Percentiles rank a stretch among this genome's conserved stretches.
Conservation (phyloP, 2,797 vertebrate species). For the Oreonectes daqikongensis region DNA sequence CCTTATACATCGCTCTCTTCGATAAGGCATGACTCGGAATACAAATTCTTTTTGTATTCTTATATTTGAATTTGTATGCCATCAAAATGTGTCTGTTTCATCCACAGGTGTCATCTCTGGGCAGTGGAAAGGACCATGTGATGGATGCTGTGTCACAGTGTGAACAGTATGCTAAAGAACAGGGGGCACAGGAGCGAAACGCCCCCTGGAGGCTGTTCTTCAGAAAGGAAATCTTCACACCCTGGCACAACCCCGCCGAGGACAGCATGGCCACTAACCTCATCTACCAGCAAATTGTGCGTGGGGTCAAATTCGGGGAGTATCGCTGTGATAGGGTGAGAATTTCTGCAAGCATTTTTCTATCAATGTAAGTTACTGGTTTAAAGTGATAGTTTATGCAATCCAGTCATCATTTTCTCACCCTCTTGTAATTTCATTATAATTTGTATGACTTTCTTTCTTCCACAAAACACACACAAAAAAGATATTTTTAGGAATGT, state of each 20-base stretch:
- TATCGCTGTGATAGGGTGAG: conserved; percentile 93
- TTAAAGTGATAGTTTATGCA: too few relatives aligned
- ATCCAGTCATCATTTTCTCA: too few relatives aligned
- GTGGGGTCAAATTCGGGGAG: conserved; percentile 96
- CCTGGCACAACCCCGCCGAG: conserved; percentile 88
- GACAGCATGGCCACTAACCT: conserved; percentile 93
- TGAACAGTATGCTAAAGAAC: conserved; percentile 96
- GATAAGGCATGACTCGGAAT: conserved; percentile 84
- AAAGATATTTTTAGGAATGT: too few relatives aligned
- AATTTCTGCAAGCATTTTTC: background rate
- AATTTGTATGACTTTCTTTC: too few relatives aligned
- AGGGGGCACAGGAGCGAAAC: conserved; percentile 94
- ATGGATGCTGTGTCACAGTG: conserved; percentile 98
- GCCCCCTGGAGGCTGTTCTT: conserved; percentile 97
- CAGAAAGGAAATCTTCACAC: conserved; percentile 96
- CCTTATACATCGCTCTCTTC: conserved; percentile 95
- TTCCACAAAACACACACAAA: too few relatives aligned
- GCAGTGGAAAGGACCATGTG: conserved; percentile 93
- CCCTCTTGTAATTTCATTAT: too few relatives aligned
- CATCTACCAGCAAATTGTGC: conserved; percentile 93
- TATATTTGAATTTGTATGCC: background rate
- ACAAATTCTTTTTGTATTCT: background rate
- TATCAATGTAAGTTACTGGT: background rate
- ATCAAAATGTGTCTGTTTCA: background rate
- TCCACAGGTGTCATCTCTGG: conserved; percentile 90